Percentiles rank a stretch among this genome's conserved stretches.
phyloP scores from a whole-genome alignment of 2,113 vertebrate genomes.

The Corythornis cristatus region DNA sequence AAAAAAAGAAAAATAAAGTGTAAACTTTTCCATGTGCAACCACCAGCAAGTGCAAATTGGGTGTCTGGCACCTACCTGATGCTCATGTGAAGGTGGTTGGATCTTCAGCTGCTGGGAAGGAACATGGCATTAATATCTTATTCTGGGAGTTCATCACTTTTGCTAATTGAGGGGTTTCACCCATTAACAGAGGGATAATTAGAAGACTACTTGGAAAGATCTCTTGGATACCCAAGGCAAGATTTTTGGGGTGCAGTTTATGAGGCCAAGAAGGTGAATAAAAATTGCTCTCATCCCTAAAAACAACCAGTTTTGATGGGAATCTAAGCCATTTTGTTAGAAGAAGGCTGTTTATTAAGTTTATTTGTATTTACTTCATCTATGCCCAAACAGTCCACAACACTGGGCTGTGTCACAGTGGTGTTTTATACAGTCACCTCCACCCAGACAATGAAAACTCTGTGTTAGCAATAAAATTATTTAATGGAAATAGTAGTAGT shows the following conservation, averaged over 20 bases:
- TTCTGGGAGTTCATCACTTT: background rate
- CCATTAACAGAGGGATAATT: background rate
- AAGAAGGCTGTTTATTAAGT: background rate
- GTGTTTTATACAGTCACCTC: background rate
- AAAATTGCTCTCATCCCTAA: background rate
- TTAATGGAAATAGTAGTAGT: background rate
- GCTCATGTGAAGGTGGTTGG: background rate
- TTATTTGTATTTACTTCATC: background rate
- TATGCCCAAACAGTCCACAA: background rate
- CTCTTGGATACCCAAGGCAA: background rate
- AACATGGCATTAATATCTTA: background rate
- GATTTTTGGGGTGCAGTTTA: background rate
- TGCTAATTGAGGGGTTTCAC: background rate
- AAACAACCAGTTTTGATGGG: background rate
- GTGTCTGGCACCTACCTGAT: background rate
- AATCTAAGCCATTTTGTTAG: background rate
- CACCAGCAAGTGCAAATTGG: fast-evolving
- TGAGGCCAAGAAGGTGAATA: background rate
- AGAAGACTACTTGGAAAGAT: background rate
- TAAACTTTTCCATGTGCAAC: background rate
- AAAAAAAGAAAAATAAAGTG: background rate
- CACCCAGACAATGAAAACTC: background rate
- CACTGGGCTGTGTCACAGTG: background rate
- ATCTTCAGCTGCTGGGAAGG: background rate
- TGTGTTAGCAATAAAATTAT: background rate